Evolutionary conservation across 2,797 vertebrate species (phyloP).

Genomic region (Onychomys leucogaster): DNA sequence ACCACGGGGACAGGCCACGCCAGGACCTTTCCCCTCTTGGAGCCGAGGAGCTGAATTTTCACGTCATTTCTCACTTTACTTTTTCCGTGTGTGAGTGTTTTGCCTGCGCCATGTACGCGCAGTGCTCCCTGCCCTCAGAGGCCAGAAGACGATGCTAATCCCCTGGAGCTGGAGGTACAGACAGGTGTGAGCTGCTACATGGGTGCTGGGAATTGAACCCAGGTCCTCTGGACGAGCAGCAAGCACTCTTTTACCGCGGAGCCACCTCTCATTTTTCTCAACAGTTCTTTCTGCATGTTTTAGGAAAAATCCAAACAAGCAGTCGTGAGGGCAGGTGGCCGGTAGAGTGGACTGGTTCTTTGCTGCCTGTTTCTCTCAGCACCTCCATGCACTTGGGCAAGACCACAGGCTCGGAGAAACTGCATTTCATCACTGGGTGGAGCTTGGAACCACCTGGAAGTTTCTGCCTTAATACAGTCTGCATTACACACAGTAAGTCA

Average conservation of each 20-base stretch:
- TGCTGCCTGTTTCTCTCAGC: background rate
- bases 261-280: no score
- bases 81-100: background rate
- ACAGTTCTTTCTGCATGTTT: background rate
- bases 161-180: background rate
- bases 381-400: fast-evolving
- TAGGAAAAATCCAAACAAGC: background rate
- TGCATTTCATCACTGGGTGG: background rate
- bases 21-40: background rate
- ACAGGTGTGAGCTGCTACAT: background rate
- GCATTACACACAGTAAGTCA: background rate
- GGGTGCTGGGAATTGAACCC: background rate
- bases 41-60: background rate
- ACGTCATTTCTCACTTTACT: background rate
- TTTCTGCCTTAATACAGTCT: background rate
- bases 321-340: fast-evolving
- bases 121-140: background rate
- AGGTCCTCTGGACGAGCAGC: background rate
- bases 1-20: no score
- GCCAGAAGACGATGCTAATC: background rate
- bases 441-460: background rate
- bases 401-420: background rate
- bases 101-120: background rate
- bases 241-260: background rate
- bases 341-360: fast-evolving